Evolutionary conservation across 2,113 vertebrate species (phyloP).

Genomic region (Casuarius casuarius): DNA sequence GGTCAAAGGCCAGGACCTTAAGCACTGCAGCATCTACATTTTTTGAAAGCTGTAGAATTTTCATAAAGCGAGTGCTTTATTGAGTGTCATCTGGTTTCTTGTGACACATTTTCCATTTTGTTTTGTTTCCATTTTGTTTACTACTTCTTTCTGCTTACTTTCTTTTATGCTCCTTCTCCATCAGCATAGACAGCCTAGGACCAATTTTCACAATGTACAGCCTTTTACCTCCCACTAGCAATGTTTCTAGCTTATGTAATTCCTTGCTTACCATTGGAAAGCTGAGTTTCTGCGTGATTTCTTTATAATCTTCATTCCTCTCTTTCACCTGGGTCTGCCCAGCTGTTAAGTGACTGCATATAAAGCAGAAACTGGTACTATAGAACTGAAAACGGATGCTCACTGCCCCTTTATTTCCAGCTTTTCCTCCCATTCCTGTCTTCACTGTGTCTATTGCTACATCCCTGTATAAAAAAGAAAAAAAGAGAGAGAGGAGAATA

Average conservation of each 20-base stretch:
- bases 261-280: constrained; percentile 79
- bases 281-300: constrained; percentile 84
- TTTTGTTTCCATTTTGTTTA: background rate
- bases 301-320: constrained; percentile 84
- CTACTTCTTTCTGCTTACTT: background rate
- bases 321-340: constrained; percentile 86
- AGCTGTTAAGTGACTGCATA: constrained; percentile 84
- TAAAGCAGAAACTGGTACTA: constrained; percentile 82
- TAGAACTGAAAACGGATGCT: constrained; percentile 84
- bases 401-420: constrained; percentile 85
- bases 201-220: background rate
- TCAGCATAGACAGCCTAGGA: background rate
- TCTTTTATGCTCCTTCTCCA: background rate
- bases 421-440: constrained; percentile 85
- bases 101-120: background rate
- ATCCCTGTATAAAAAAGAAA: constrained; percentile 69
- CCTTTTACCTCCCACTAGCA: background rate
- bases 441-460: constrained; percentile 84
- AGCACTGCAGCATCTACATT: background rate
- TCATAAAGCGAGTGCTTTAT: background rate
- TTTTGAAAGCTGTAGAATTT: background rate
- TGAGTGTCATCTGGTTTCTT: background rate
- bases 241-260: background rate
- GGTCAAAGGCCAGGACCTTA: background rate
- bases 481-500: background rate